These are phyloP conservation scores for Lasioglossum calceatum DNA, from an alignment of 2,888 invertebrate species.

Conservation along the genomic window DNA sequence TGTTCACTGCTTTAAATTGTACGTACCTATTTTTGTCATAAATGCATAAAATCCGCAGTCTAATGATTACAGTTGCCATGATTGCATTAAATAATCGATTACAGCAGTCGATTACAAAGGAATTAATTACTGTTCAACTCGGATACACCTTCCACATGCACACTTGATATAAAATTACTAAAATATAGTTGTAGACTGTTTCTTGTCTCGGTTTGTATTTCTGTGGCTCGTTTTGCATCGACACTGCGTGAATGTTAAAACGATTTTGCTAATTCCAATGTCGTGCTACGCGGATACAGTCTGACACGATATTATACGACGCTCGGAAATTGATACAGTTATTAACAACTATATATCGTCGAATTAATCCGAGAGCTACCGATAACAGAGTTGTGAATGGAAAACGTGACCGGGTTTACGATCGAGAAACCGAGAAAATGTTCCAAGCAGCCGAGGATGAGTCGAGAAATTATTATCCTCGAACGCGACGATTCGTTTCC, in stretches of 20 bases:
- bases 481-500: slow-evolving; percentile 16
- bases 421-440: neutral
- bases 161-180: neutral
- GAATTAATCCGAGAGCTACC: neutral
- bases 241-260: neutral
- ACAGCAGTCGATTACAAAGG: too few species aligned
- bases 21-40: too few species aligned
- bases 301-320: neutral
- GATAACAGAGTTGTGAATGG: neutral
- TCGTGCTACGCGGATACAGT: neutral
- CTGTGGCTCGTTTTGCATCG: neutral
- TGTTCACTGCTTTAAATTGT: too few species aligned
- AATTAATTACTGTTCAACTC: too few species aligned
- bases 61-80: too few species aligned
- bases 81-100: too few species aligned
- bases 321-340: neutral
- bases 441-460: neutral
- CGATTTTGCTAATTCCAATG: neutral
- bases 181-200: neutral
- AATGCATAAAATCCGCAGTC: too few species aligned
- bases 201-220: neutral
- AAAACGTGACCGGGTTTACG: slow-evolving; percentile 1
- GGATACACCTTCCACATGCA: neutral
- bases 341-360: neutral
- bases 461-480: slow-evolving; percentile 13